These are phyloP conservation scores for Planococcus citri DNA, from an alignment of 1,140 invertebrate species.

Conservation along the genomic window DNA sequence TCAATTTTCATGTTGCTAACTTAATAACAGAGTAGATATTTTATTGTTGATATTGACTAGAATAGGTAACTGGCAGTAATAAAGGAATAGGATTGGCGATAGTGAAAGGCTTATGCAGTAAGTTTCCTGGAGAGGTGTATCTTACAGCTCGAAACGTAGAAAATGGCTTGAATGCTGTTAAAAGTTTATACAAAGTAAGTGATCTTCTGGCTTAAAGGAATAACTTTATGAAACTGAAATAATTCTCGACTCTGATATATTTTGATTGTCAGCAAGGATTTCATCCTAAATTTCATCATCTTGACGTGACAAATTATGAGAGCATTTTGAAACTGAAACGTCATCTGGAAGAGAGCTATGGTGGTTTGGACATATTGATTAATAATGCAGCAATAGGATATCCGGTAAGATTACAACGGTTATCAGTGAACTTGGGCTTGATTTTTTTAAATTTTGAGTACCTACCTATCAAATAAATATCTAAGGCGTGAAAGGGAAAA, in stretches of 20 bases:
- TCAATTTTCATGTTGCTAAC: too few relatives aligned
- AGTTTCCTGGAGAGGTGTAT: slow-evolving; percentile 48
- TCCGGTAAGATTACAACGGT: slow-evolving; percentile 11
- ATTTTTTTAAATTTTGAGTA: too few relatives aligned
- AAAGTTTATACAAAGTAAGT: slow-evolving; percentile 36
- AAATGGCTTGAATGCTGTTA: slow-evolving; percentile 43
- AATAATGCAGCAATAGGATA: slow-evolving; percentile 66
- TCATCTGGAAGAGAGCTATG: slow-evolving; percentile 49
- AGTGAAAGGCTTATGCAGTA: slow-evolving; percentile 45
- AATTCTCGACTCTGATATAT: slow-evolving; percentile 11
- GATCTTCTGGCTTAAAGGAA: too few relatives aligned
- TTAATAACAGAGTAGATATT: too few relatives aligned
- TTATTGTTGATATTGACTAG: too few relatives aligned
- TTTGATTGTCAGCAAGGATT: slow-evolving; percentile 23
- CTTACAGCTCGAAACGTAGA: slow-evolving; percentile 46
- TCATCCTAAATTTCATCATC: slow-evolving; percentile 45
- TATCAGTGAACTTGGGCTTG: too few relatives aligned
- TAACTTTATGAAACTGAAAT: too few relatives aligned
- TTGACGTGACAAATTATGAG: slow-evolving; percentile 47
- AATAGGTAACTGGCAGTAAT: slow-evolving; percentile 44
- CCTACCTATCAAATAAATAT: too few relatives aligned
- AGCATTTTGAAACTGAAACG: slow-evolving; percentile 46
- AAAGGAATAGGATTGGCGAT: slow-evolving; percentile 49
- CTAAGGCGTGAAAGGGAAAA: too few relatives aligned
- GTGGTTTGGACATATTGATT: slow-evolving; percentile 63